Evolutionary conservation across 2,797 vertebrate species (phyloP).

Genomic region (Pampus argenteus): DNA sequence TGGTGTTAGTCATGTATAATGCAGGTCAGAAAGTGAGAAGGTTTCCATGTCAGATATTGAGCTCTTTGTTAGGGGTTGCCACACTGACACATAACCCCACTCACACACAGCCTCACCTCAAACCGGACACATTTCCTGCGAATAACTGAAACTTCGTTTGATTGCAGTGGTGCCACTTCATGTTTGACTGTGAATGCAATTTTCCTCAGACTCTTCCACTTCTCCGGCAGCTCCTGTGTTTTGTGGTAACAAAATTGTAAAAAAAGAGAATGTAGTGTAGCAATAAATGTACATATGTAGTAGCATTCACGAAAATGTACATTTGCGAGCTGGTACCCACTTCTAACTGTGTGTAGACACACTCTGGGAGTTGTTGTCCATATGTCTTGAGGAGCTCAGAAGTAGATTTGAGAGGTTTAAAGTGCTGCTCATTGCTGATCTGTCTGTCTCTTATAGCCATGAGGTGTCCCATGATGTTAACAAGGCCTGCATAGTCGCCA

Average conservation of each 20-base stretch:
- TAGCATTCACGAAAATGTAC: neutral
- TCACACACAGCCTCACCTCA: slow-evolving; percentile 84
- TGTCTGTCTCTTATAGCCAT: slow-evolving; percentile 81
- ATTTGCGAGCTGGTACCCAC: slow-evolving; percentile 61
- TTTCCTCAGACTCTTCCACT: slow-evolving; percentile 86
- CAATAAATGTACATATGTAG: neutral
- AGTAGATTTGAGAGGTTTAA: slow-evolving; percentile 84
- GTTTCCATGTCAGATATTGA: slow-evolving; percentile 63
- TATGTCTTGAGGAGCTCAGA: slow-evolving; percentile 85
- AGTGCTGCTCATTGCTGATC: slow-evolving; percentile 81
- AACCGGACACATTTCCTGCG: slow-evolving; percentile 92
- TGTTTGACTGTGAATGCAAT: slow-evolving; percentile 88
- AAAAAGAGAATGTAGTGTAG: neutral
- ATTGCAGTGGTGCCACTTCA: slow-evolving; percentile 87
- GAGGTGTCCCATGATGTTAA: slow-evolving; percentile 81
- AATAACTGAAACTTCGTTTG: slow-evolving; percentile 91
- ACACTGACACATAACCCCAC: slow-evolving; percentile 44
- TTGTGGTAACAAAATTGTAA: slow-evolving; percentile 1
- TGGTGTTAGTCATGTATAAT: slow-evolving; percentile 69
- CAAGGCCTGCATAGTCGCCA: slow-evolving; percentile 78
- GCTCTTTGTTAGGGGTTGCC: slow-evolving; percentile 53
- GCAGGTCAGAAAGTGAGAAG: slow-evolving; percentile 60
- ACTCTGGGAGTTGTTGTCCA: slow-evolving; percentile 82
- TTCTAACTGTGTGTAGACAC: slow-evolving; percentile 82
- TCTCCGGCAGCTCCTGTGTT: slow-evolving; percentile 88